Percentiles rank a stretch among this genome's conserved stretches.
Evolutionary conservation across 2,888 invertebrate species (phyloP).

Genomic region (Drosophila atroscutellata): DNA sequence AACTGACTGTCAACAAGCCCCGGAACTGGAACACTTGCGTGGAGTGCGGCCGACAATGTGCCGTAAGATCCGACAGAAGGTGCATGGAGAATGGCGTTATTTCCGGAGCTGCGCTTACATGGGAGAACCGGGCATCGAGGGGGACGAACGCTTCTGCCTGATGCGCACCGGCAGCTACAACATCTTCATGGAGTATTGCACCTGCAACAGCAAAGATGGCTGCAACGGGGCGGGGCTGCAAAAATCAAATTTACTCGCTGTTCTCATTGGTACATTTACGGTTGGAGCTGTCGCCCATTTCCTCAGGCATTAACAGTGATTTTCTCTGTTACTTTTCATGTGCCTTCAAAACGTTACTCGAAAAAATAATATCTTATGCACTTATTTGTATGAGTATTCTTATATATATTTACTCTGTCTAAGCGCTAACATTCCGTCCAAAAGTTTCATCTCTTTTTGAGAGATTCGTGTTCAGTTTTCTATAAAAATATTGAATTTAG

Average conservation of each 20-base stretch:
- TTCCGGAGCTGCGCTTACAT: slow-evolving; percentile 95
- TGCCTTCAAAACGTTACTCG: slow-evolving; percentile 56
- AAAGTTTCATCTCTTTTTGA: slow-evolving; percentile 33
- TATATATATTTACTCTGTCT: slow-evolving; percentile 3
- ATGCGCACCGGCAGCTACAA: slow-evolving; percentile 97
- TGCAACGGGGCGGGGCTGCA: slow-evolving; percentile 89
- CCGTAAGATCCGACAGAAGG: slow-evolving; percentile 96
- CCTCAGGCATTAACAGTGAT: slow-evolving; percentile 45
- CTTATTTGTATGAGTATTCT: slow-evolving; percentile 31
- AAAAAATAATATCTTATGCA: slow-evolving; percentile 49
- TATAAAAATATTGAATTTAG: slow-evolving; percentile 43
- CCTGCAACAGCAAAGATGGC: slow-evolving; percentile 96
- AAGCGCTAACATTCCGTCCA: slow-evolving; percentile 30
- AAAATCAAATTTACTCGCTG: slow-evolving; percentile 68
- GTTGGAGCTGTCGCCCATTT: slow-evolving; percentile 58
- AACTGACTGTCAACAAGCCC: slow-evolving; percentile 90
- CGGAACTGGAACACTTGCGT: slow-evolving; percentile 88
- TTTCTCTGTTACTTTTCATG: slow-evolving; percentile 20
- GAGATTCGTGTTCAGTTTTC: slow-evolving; percentile 39
- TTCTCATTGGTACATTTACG: slow-evolving; percentile 45
- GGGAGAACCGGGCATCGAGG: slow-evolving; percentile 95
- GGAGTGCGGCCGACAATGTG: slow-evolving; percentile 93
- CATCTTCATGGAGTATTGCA: slow-evolving; percentile 97
- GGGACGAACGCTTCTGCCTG: slow-evolving; percentile 95
- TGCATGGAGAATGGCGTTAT: slow-evolving; percentile 95